Percentiles rank a stretch among this genome's conserved stretches.
Conservation (phyloP, 2,113 vertebrate genomes). For the Stegastes partitus region DNA sequence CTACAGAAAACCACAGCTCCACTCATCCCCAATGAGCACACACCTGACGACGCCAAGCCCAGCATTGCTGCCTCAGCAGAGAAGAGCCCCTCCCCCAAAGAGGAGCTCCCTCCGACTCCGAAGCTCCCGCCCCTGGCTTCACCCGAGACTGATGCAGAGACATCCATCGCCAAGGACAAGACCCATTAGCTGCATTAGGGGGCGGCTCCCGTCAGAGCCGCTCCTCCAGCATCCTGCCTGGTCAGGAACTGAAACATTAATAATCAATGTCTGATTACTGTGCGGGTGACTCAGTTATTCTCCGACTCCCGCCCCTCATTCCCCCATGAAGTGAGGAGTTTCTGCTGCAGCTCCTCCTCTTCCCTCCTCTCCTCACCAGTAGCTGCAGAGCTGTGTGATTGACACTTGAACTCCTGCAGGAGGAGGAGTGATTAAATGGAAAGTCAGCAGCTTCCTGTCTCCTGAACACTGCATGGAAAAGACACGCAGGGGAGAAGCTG, state of each 20-base stretch:
- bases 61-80: conserved; percentile 66
- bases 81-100: conserved; percentile 65
- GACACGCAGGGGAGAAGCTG: conserved; percentile 43
- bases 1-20: conserved; percentile 85
- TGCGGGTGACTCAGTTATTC: conserved; percentile 42
- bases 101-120: conserved; percentile 54
- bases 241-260: conserved; percentile 61
- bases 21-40: conserved; percentile 85
- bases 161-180: conserved; percentile 76
- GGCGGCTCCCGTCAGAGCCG: conserved; percentile 15
- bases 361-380: conserved; percentile 37
- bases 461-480: conserved; percentile 80
- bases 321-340: conserved; percentile 32
- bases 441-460: conserved; percentile 63
- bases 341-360: conserved; percentile 47
- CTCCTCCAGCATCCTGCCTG: conserved; percentile 31
- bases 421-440: conserved; percentile 55
- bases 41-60: conserved; percentile 81
- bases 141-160: conserved; percentile 72
- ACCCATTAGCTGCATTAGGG: conserved; percentile 73
- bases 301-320: conserved; percentile 38
- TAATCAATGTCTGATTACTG: conserved; percentile 56
- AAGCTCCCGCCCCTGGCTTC: conserved; percentile 73
- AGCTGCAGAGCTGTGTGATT: conserved; percentile 60
- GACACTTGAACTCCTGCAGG: conserved; percentile 54